Conservation (phyloP, 2,888 invertebrate species). For the Folsomia candida region DNA sequence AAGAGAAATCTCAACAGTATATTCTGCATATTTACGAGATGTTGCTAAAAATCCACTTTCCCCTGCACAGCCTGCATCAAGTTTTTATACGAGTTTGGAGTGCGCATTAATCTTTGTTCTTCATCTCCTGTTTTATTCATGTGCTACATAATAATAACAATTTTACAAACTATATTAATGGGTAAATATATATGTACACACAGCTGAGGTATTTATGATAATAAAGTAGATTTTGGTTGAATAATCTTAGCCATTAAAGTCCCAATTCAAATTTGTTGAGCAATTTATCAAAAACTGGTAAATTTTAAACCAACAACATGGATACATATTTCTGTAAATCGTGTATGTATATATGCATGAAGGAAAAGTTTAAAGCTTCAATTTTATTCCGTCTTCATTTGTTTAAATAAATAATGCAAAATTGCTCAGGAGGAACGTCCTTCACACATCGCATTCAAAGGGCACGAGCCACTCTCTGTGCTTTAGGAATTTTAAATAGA, state of each 20-base stretch:
- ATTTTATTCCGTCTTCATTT: neutral
- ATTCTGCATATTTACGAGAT: conserved; percentile 9
- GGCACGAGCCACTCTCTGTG: conserved; percentile 1
- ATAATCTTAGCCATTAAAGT: too few species aligned
- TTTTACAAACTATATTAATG: conserved; percentile 14
- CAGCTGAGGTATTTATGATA: neutral
- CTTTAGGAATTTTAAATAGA: neutral
- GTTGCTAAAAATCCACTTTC: neutral
- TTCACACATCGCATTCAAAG: neutral
- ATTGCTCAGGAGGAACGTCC: neutral
- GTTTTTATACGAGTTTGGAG: neutral
- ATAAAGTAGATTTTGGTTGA: neutral
- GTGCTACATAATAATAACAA: conserved; percentile 36
- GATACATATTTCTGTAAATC: neutral
- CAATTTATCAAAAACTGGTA: neutral
- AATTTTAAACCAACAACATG: neutral
- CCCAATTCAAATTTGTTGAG: too few species aligned
- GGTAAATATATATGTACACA: neutral
- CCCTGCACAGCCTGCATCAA: neutral
- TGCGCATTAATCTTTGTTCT: conserved; percentile 1
- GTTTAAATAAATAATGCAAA: neutral
- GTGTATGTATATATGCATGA: neutral
- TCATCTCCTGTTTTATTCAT: conserved; percentile 46
- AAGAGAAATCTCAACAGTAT: conserved; percentile 7
- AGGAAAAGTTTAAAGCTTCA: neutral